Base-by-base conservation (phyloP, 1,140 invertebrate species). In the Copidosoma floridanum region DNA sequence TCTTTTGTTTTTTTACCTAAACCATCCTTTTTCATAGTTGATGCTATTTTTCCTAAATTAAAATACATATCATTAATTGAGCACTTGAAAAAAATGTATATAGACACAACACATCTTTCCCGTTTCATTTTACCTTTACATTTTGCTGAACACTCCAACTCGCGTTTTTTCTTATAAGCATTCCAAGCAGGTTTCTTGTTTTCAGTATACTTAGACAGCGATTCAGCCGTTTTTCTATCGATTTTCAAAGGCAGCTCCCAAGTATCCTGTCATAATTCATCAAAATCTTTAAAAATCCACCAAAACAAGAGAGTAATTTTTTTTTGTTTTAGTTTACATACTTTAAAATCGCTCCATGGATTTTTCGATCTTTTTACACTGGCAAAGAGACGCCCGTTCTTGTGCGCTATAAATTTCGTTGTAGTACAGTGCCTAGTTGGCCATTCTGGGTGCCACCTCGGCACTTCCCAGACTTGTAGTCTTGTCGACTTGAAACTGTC, bases 211-310 rank as follows among this genome's bases (percentile, higher is more conserved):
- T 43, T 50, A 37, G 71, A 72, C 48, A 75, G 61, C 66, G 67
- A 56, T 20, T 66, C 38, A 16, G 71, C 70, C 41, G 65, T 51
- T 29, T 32, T 29, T 41, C 61, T 61, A 43, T 58, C 58, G 46
- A 75, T 73, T 65, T 67, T 75, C 50, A 47, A 62, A 14, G 73
- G 73, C 12, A 75, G 54, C 37, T 73, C 66, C 71, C 71, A 74
- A 18, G 71, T 71, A 18, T 63, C 66, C 71, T 74, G 44, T 41
- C 46, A 32, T 40, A 53, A 37, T 60, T 52, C 48, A 47, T 38
- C 20, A 52, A 38, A 43, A 37, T n/a, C 7, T 43, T 37, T 46
- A 51, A 55, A 26, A 10, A 63, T 50, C n/a, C n/a, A n/a, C n/a
- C n/a, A n/a, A n/a, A n/a, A n/a, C n/a, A n/a, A n/a, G 24, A 16